Evolutionary conservation across 2,888 invertebrate genomes (phyloP), one percentile per base, ranked within the genome.

Genomic region (Tetranychus truncatus): DNA sequence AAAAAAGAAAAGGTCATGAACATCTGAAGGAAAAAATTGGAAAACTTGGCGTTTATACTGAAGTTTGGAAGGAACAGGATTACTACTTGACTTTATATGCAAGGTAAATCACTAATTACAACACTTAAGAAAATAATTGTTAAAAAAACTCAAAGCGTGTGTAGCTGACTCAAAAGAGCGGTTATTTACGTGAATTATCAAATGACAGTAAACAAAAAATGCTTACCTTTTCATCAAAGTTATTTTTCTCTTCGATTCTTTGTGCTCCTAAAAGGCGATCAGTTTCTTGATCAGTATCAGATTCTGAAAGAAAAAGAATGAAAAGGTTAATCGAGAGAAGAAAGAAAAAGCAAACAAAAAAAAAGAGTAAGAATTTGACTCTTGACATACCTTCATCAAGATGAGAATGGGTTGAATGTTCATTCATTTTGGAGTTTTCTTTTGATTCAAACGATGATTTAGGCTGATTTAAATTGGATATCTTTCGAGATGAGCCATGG

Each of bases 251-350:
- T 21, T 80, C 80, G 2, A 77, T 89, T 79, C 93, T 86, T 83
- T 95, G 95, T 82, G 95, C 95, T 21, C 95, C 95, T 77, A 96
- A 86, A 77, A 96, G 85, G 80, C 95, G 87, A 83, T 96, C 96
- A n/a, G 96, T 96, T 85, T 96, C 96, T 80, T 95, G 88, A 83
- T 97, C 96, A 0, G 96, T 97, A 81, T 96, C 96, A 45, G 69
- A 69, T 69, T 69, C 69, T 69, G 69, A 69, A 69, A 69, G 69
- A 20, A 55, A 55, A 55, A 55, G 15, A 55, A 15, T 55, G 9
- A 55, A 46, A 55, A 55, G 55, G 2, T 55, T 15, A 55, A 55
- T 55, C 1, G 55, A 55, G 15, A 55, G 15, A 9, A 55, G n/a
- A n/a, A n/a, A n/a, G n/a, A 55, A 55, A 55, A 55, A 15, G 55